Base-by-base conservation (phyloP, 2,113 vertebrate species). In the Zosterops hypoxanthus region DNA sequence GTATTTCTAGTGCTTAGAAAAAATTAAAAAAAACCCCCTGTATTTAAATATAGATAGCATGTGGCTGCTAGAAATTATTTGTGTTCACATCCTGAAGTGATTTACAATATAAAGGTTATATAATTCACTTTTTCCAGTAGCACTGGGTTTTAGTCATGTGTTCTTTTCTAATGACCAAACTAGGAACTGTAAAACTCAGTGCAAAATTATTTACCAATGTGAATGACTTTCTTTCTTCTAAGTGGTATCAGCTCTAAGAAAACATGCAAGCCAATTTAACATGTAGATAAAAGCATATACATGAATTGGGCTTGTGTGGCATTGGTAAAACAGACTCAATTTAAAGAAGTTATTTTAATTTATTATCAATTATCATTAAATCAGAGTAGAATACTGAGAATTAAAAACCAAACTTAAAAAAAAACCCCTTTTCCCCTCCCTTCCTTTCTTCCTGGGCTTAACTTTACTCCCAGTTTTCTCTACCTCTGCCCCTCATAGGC, bases 371-470 rank as follows among this genome's bases (percentile, higher is more conserved):
- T 39, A 39, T 39, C 39, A 39, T 39, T 4, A 57, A 44, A 44
- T 65, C 36, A 36, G 31, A 36, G 8, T 12, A 57, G 23, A 6
- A 65, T 20, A 81, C 5, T 36, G 31, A 44, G 36, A 64, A 50
- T 36, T 49, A 50, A 72, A 72, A 80, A 19, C 5, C 6, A 64
- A 34, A 31, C 50, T 36, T 68, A 0, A 22, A 49, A 56, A 52
- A 36, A 5, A 36, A 36, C 1, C 5, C 2, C 3, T 34, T 64
- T 42, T 3, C 4, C 13, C 6, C 16, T n/a, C 3, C 13, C n/a
- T 34, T 81, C 18, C 22, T 9, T 72, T 57, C 22, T 65, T 88
- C 26, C 44, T 50, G 9, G 25, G 1, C 10, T 49, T 50, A 42
- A 63, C 6, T 56, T 57, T 31, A 22, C 12, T 34, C 11, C 5